Evolutionary conservation across 2,888 invertebrate genomes (phyloP).

Genomic region (Merodon equestris): DNA sequence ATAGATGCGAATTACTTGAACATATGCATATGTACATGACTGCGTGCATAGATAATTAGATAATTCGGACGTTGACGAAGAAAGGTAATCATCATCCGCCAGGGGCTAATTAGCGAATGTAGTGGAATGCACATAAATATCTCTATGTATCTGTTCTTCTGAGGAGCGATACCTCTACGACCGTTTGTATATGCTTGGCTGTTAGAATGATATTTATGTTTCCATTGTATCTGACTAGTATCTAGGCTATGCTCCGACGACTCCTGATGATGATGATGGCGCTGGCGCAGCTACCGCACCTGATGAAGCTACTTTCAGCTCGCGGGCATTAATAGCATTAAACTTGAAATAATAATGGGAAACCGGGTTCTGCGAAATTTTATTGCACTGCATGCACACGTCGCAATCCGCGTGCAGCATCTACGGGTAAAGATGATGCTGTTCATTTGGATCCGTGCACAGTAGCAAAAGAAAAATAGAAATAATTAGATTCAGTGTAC

Average conservation of each 20-base stretch:
- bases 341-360: slow-evolving; percentile 62
- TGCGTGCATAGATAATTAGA: too few relatives aligned
- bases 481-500: slow-evolving; percentile 53
- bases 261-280: slow-evolving; percentile 18
- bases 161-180: background rate
- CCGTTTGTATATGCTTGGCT: background rate
- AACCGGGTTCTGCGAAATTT: slow-evolving; percentile 50
- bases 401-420: too few relatives aligned
- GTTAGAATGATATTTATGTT: slow-evolving; percentile 40
- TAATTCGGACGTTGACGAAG: slow-evolving; percentile 1
- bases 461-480: slow-evolving; percentile 23
- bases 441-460: background rate
- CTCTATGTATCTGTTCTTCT: slow-evolving; percentile 15
- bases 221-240: slow-evolving; percentile 54
- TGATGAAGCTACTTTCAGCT: slow-evolving; percentile 43
- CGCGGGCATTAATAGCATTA: slow-evolving; percentile 44
- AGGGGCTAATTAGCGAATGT: slow-evolving; percentile 51
- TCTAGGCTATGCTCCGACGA: slow-evolving; percentile 13
- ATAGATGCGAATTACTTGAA: too few relatives aligned
- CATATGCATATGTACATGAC: too few relatives aligned
- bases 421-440: slow-evolving; percentile 30
- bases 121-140: slow-evolving; percentile 15
- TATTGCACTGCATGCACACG: slow-evolving; percentile 33
- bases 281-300: slow-evolving; percentile 15
- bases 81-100: slow-evolving; percentile 37